phyloP scores from a whole-genome alignment of 2,113 vertebrate species.

The Dendrocopos noguchii region DNA sequence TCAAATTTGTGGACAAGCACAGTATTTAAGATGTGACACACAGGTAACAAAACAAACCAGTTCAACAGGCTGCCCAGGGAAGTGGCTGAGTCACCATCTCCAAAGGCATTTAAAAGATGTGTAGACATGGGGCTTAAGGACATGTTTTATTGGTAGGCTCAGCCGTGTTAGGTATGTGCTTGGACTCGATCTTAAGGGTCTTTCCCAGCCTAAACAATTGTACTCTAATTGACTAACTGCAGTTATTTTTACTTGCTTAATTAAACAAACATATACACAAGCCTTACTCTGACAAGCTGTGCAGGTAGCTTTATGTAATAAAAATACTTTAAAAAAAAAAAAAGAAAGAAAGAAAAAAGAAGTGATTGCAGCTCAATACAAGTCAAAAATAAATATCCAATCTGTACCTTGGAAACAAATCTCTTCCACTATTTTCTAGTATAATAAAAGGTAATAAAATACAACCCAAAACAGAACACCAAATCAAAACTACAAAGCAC shows the following conservation, averaged over 20 bases:
- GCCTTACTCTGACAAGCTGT: neutral
- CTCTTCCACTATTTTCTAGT: neutral
- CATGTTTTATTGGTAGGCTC: neutral
- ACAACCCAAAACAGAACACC: neutral
- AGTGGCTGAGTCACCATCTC: neutral
- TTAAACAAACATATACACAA: neutral
- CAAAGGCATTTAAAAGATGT: neutral
- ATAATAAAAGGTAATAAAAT: conserved; percentile 14
- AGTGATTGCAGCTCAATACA: neutral
- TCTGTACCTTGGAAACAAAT: neutral
- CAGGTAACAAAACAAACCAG: neutral
- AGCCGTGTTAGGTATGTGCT: fast-evolving
- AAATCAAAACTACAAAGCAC: conserved; percentile 12
- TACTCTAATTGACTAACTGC: neutral
- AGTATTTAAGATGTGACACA: neutral
- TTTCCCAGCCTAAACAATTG: neutral
- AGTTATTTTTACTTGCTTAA: neutral
- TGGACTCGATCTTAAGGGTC: neutral
- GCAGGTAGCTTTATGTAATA: neutral
- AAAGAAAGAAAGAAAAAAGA: no score
- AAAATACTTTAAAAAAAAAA: neutral
- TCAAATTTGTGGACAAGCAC: no score
- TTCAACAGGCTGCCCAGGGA: neutral
- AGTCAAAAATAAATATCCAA: neutral
- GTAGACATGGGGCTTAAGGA: neutral